phyloP scores from a whole-genome alignment of 2,113 vertebrate species.

The Cathartes aura region DNA sequence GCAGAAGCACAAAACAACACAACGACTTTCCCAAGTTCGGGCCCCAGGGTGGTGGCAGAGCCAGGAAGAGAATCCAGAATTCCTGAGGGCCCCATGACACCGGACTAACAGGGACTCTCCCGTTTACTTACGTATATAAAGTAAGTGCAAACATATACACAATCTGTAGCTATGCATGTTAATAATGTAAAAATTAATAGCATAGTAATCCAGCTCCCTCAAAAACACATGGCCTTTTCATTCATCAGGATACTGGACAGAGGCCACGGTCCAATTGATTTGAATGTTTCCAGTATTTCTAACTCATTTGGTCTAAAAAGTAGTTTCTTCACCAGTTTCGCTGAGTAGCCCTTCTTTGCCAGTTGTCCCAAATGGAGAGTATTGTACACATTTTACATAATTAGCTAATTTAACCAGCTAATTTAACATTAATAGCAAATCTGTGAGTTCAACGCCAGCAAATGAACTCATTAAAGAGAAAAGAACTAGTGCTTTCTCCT shows the following conservation, averaged over 20 bases:
- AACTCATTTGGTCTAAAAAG: not conserved
- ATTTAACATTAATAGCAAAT: slow-evolving; percentile 56
- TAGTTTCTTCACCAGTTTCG: not conserved
- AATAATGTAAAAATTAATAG: not conserved
- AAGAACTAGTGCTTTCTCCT: not conserved
- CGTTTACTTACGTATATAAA: not conserved
- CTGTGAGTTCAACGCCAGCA: slow-evolving; percentile 19
- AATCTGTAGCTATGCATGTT: not conserved
- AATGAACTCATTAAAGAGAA: slow-evolving; percentile 49
- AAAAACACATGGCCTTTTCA: not conserved
- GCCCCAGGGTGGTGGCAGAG: not conserved
- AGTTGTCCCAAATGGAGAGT: not conserved
- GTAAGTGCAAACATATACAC: not conserved
- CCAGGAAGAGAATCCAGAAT: not conserved
- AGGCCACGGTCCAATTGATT: not conserved
- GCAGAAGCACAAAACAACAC: not conserved
- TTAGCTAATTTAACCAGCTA: slow-evolving; percentile 59
- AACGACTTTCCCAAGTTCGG: not conserved
- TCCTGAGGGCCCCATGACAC: fast-evolving
- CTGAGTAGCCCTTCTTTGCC: not conserved
- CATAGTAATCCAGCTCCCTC: not conserved
- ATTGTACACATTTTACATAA: slow-evolving; percentile 27
- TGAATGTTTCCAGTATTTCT: not conserved
- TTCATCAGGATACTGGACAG: not conserved
- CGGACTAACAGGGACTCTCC: not conserved